Base-by-base conservation (phyloP, 2,888 invertebrate genomes). In the Hermodice carunculata region DNA sequence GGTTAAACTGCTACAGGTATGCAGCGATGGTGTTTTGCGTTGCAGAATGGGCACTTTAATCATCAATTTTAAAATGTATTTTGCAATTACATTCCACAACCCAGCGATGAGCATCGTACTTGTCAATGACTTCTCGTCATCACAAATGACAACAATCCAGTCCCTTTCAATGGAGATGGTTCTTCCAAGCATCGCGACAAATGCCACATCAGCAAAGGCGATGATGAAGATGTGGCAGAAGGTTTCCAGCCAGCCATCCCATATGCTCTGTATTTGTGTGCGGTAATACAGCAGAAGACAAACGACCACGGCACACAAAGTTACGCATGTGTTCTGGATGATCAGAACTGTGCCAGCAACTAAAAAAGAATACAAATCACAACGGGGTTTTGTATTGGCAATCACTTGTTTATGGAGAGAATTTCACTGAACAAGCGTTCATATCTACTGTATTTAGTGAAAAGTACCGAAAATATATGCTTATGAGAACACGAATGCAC, bases 131-230 rank as follows among this genome's bases (percentile, higher is more conserved):
- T 80, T 76, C 42, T 80, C 78, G 69, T 87, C 81, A 0, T 72
- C 78, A 62, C 87, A 83, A 17, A 88, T 83, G 32, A 87, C 86
- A 19, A 88, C 84, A 22, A 88, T 81, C 88, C 88, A 88, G 71
- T 88, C 88, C 63, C 85, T 85, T 67, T 87, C 86, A 31, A 88
- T 75, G n/a, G 81, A 77, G 58, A 82, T 78, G 37, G 67, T 75
- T 3, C 75, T 69, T 2, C 84, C 87, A 34, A 85, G 75, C 32
- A 85, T 85, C 11, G 85, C 85, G 44, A 87, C 72, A 51, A 79
- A 78, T 2, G 86, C 81, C n/a, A 86, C 51, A 44, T 85, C 77
- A n/a, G 87, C 86, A 11, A 87, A 70, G 1, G 28, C 11, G 24
- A 51, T 51, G 51, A 51, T 51, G 28, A 51, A 8, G 11, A 51